phyloP scores from a whole-genome alignment of 2,797 vertebrate genomes.

The Gymnodraco acuticeps region DNA sequence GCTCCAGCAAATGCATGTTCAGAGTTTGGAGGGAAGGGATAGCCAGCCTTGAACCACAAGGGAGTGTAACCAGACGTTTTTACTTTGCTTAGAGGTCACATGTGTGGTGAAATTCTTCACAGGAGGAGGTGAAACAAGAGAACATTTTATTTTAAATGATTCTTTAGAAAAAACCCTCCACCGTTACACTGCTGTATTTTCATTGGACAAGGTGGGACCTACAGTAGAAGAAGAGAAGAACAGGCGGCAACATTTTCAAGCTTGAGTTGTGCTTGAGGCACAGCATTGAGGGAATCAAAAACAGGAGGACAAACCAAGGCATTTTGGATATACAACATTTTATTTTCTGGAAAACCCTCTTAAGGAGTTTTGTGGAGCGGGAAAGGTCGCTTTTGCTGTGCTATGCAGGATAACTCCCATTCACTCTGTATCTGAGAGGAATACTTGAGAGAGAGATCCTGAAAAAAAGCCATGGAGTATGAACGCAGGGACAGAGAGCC shows the following conservation, averaged over 20 bases:
- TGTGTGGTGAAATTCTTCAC: conserved; percentile 54
- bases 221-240: conserved; percentile 55
- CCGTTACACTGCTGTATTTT: conserved; percentile 46
- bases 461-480: conserved; percentile 78
- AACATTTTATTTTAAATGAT: conserved; percentile 69
- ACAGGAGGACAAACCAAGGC: conserved; percentile 43
- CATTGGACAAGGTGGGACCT: conserved; percentile 59
- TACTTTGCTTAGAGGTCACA: conserved; percentile 45
- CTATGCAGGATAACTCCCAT: conserved; percentile 64
- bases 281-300: conserved; percentile 34
- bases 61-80: conserved; percentile 60
- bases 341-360: conserved; percentile 30
- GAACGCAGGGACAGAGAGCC: conserved; percentile 83
- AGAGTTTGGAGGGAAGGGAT: conserved; percentile 74
- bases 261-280: conserved; percentile 44
- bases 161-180: conserved; percentile 51
- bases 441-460: conserved; percentile 43
- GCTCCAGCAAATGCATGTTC: conserved; percentile 50
- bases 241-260: conserved; percentile 51
- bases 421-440: conserved; percentile 57
- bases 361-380: conserved; percentile 42
- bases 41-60: conserved; percentile 49
- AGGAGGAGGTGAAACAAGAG: conserved; percentile 59
- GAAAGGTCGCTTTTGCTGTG: conserved; percentile 47
- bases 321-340: conserved; percentile 49